phyloP scores from a whole-genome alignment of 2,888 invertebrate genomes.

The Patella pellucida region DNA sequence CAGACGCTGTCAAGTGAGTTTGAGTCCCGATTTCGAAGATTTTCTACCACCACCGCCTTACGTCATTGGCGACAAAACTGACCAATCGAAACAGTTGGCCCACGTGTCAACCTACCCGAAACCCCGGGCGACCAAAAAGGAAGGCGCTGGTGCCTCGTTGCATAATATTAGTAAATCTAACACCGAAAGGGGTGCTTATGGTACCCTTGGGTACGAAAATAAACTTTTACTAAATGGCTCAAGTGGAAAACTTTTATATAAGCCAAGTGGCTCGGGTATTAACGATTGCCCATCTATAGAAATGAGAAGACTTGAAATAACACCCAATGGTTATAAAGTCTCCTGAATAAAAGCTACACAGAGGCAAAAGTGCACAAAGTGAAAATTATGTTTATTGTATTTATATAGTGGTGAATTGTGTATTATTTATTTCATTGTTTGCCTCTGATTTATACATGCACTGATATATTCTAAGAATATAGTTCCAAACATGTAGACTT shows the following conservation, averaged over 20 bases:
- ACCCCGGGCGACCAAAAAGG: neutral
- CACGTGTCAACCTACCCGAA: neutral
- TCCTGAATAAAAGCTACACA: no score
- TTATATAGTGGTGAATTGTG: no score
- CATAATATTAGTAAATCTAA: constrained; percentile 9
- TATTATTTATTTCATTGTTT: no score
- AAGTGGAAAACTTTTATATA: neutral
- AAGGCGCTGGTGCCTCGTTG: neutral
- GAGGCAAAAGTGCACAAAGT: no score
- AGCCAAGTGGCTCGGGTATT: neutral
- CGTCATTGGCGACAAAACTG: neutral
- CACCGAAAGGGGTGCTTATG: neutral
- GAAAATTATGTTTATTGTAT: no score
- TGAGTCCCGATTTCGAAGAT: constrained; percentile 5
- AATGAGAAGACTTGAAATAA: neutral
- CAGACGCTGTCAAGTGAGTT: constrained; percentile 1
- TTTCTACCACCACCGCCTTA: constrained; percentile 7
- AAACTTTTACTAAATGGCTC: neutral
- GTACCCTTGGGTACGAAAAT: neutral
- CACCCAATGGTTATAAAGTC: no score
- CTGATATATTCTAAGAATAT: no score
- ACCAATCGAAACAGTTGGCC: neutral
- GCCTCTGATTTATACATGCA: no score
- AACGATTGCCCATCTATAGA: neutral
- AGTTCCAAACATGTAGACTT: no score